Evolutionary conservation across 2,113 vertebrate genomes (phyloP).

Genomic region (Plecotus auritus): DNA sequence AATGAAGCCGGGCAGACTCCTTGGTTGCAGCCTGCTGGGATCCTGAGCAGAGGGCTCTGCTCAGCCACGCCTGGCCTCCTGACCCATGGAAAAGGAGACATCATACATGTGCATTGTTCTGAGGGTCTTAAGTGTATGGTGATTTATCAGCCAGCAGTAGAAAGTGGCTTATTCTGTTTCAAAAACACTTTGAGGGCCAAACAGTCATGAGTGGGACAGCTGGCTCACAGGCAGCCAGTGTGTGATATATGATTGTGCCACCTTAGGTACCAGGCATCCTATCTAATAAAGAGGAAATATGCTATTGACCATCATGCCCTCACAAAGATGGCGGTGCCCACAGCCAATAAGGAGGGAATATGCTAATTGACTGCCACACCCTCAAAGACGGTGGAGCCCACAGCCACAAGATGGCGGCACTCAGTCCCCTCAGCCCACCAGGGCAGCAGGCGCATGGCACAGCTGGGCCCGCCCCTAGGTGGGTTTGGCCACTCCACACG

Average conservation of each 20-base stretch:
- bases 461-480: too few species aligned
- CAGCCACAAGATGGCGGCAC: too few species aligned
- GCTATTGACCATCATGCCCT: too few species aligned
- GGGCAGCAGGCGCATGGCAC: too few species aligned
- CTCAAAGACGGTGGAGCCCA: too few species aligned
- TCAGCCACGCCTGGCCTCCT: background rate
- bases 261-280: background rate
- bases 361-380: too few species aligned
- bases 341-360: too few species aligned
- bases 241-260: fast-evolving
- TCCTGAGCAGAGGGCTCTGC: background rate
- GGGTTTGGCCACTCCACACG: too few species aligned
- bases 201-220: background rate
- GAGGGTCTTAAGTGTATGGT: background rate
- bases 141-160: background rate
- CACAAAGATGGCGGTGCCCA: too few species aligned
- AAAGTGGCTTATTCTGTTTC: background rate
- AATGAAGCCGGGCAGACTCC: background rate
- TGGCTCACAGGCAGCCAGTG: fast-evolving
- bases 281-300: too few species aligned
- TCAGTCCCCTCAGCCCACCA: too few species aligned
- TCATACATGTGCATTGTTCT: background rate
- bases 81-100: background rate
- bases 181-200: background rate
- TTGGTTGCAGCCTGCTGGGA: too few species aligned